These are phyloP conservation scores for Nephrotoma guestfalica DNA, from an alignment of 2,888 invertebrate species.

Conservation along the genomic window DNA sequence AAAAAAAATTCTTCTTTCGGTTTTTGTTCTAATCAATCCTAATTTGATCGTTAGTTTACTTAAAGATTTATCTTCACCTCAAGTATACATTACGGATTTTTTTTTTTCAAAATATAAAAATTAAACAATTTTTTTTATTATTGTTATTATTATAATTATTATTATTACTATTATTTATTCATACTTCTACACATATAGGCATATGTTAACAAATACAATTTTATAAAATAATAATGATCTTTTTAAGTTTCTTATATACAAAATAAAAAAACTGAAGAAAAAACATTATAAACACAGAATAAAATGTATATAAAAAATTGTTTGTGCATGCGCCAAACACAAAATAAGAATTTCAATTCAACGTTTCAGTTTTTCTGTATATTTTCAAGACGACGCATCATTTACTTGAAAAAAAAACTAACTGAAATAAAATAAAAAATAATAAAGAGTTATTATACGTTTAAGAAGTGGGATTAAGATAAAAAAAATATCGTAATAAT, in stretches of 20 bases:
- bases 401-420: not conserved
- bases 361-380: conserved; percentile 3
- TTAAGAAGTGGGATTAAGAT: not conserved
- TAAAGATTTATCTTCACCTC: not conserved
- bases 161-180: not conserved
- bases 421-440: not conserved
- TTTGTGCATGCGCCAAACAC: conserved; percentile 4
- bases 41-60: not conserved
- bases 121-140: not conserved
- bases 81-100: not conserved
- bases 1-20: not conserved
- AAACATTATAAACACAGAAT: not conserved
- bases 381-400: conserved; percentile 4
- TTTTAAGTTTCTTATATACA: not conserved
- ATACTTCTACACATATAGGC: not conserved
- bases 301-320: conserved; percentile 1
- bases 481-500: not conserved
- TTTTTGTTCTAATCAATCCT: not conserved
- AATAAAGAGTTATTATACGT: not conserved
- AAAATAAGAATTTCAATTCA: conserved; percentile 4
- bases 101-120: not conserved
- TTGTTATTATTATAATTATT: not conserved
- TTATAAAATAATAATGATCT: not conserved
- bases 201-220: not conserved
- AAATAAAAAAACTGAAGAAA: not conserved